phyloP scores from a whole-genome alignment of 2,888 invertebrate species.

The Alloscopus bannaensis region DNA sequence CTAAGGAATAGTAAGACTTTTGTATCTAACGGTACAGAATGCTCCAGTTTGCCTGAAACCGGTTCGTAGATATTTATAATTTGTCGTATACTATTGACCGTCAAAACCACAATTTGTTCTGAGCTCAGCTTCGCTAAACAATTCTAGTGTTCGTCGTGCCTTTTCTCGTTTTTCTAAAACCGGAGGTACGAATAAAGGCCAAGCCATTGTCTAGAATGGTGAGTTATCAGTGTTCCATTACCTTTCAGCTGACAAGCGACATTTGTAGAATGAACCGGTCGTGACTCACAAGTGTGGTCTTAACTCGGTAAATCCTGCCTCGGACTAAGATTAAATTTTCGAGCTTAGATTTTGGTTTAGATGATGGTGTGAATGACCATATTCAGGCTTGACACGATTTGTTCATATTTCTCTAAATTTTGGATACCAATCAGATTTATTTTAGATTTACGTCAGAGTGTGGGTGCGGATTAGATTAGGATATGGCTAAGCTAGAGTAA shows the following conservation, averaged over 20 bases:
- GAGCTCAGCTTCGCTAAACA: conserved; percentile 30
- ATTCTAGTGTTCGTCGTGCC: conserved; percentile 26
- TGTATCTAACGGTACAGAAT: conserved; percentile 36
- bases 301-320: not conserved
- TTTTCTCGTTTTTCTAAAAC: not conserved
- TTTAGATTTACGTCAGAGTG: too few species aligned
- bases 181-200: conserved; percentile 30
- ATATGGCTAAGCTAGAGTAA: too few species aligned
- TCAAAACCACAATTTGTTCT: conserved; percentile 23
- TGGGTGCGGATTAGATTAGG: too few species aligned
- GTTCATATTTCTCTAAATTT: too few species aligned
- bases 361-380: too few species aligned
- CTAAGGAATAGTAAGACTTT: conserved; percentile 22
- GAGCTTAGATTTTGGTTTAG: not conserved
- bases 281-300: not conserved
- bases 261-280: not conserved
- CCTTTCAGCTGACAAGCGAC: too few species aligned
- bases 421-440: too few species aligned
- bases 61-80: conserved; percentile 30
- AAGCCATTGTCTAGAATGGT: conserved; percentile 46
- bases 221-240: too few species aligned
- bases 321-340: not conserved
- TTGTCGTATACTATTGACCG: not conserved
- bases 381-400: too few species aligned
- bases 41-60: not conserved